Evolutionary conservation across 2,797 vertebrate genomes (phyloP).

Genomic region (Falco berigora): DNA sequence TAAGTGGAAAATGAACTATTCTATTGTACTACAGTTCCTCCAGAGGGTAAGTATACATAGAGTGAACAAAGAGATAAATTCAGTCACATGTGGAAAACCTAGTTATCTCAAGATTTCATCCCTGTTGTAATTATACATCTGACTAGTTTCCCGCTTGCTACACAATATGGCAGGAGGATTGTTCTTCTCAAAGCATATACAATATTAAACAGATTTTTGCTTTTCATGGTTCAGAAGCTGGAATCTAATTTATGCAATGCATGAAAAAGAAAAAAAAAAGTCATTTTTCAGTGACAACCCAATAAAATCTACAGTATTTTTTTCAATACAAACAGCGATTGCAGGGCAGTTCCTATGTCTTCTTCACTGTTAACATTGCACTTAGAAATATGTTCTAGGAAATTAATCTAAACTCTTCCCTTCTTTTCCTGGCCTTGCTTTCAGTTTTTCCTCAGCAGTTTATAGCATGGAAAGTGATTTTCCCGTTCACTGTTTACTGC

Average conservation of each 20-base stretch:
- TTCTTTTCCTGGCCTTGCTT: neutral
- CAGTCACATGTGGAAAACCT: neutral
- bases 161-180: neutral
- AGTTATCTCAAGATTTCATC: neutral
- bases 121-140: neutral
- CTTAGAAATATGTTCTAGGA: neutral
- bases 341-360: neutral
- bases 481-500: neutral
- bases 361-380: neutral
- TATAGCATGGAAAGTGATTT: slow-evolving; percentile 2
- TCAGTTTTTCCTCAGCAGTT: neutral
- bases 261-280: neutral
- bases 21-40: neutral
- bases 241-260: neutral
- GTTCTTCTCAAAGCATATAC: neutral
- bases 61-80: neutral
- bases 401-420: neutral
- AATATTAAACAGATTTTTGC: neutral
- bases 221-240: neutral
- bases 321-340: neutral
- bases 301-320: neutral
- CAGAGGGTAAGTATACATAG: neutral
- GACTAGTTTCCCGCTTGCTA: neutral
- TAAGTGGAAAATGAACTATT: neutral
- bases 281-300: neutral